Percentiles rank a stretch among this genome's conserved stretches.
These are phyloP conservation scores for Notothenia rossii DNA, from an alignment of 2,113 vertebrate species.

Conservation along the genomic window DNA sequence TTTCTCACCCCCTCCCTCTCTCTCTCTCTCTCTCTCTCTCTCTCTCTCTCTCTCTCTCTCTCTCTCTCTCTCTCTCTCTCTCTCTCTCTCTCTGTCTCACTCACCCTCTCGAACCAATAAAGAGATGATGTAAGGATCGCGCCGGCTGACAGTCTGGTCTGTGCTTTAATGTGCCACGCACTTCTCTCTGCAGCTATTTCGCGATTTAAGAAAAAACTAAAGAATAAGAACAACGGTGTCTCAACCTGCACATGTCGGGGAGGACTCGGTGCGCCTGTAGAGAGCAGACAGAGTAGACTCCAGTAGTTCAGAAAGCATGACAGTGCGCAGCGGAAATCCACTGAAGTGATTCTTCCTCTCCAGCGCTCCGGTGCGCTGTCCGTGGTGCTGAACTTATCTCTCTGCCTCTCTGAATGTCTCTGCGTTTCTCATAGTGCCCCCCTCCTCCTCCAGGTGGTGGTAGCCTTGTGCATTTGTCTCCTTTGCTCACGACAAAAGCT, in stretches of 20 bases:
- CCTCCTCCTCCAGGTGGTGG: constrained; percentile 60
- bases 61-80: not conserved
- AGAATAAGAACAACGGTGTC: constrained; percentile 7
- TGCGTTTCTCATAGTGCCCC: constrained; percentile 65
- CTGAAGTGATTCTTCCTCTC: constrained; percentile 45
- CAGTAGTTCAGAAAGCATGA: constrained; percentile 47
- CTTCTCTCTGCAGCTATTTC: constrained; percentile 42
- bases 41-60: constrained; percentile 29
- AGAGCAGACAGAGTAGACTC: not conserved
- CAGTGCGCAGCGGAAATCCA: constrained; percentile 39
- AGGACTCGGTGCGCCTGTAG: not conserved
- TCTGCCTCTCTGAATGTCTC: constrained; percentile 26
- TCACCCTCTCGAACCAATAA: constrained; percentile 45
- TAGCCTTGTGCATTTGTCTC: constrained; percentile 31
- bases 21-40: constrained; percentile 30
- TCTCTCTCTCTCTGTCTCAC: not conserved
- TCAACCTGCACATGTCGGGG: not conserved
- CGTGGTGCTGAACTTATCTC: constrained; percentile 74
- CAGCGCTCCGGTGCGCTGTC: constrained; percentile 62
- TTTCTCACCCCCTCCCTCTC: constrained; percentile 4
- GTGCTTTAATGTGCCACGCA: constrained; percentile 23
- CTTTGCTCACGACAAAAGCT: constrained; percentile 3
- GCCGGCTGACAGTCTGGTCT: constrained; percentile 46
- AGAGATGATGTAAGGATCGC: constrained; percentile 76
- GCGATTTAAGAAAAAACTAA: not conserved